Evolutionary conservation across 2,888 invertebrate genomes (phyloP), one percentile per base, ranked within the genome.

Genomic region (Himalopsyche anomala): DNA sequence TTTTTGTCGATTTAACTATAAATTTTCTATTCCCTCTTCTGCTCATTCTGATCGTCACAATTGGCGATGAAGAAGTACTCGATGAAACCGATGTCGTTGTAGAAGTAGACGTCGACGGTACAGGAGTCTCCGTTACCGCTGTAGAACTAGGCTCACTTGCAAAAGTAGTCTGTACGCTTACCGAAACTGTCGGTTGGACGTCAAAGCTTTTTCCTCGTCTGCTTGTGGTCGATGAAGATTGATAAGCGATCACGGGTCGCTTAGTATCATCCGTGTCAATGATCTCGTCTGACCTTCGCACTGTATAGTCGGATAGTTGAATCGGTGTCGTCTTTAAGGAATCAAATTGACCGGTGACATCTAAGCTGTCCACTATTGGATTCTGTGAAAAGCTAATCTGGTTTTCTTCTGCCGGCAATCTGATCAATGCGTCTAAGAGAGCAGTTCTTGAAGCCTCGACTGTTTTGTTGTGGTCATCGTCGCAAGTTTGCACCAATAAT

Each of bases 401-500:
- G 74, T 90, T 93, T 84, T 93, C 93, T 89, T 93, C 92, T 54
- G 94, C 94, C 0, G 95, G 94, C 89, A 95, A 94, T 82, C 94
- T 95, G 90, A 96, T 94, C 12, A 96, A 90, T 5, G 96, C 96
- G 89, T 95, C 95, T 8, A 96, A 91, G 81, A 96, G 91, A 45
- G 95, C 95, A 89, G 94, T 94, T 89, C 96, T 94, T 5, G 96
- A 95, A 85, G 95, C 94, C 89, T 96, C 96, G 88, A 95, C 94
- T 0, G 96, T 96, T 84, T 94, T 94, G 89, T 95, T 96, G 89
- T 95, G 95, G 89, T 95, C 95, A 83, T 95, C 95, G 89, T 95
- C 96, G 90, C 96, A 97, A 86, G 96, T 96, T 89, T 96, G 96
- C 36, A 97, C 96, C 87, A 97, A 91, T 42, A 97, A 91, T 51